Conservation (phyloP, 2,113 vertebrate genomes). For the Sprattus sprattus region DNA sequence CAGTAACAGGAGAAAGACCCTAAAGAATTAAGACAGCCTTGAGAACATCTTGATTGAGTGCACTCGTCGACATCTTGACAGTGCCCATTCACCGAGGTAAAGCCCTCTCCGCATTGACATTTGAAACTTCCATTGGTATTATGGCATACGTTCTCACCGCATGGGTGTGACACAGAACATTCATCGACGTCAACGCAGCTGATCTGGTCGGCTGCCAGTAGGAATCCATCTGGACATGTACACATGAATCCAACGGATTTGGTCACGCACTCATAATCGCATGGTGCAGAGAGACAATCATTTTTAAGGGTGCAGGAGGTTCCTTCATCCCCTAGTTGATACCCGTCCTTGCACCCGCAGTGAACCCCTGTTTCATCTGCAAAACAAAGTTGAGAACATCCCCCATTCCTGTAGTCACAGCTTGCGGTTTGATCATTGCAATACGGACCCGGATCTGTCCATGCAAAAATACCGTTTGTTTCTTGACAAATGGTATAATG, state of each 20-base stretch:
- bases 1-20: constrained; percentile 71
- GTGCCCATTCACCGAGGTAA: constrained; percentile 40
- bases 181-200: constrained; percentile 67
- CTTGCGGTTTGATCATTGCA: constrained; percentile 44
- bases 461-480: constrained; percentile 30
- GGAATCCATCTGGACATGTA: constrained; percentile 61
- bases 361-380: constrained; percentile 20
- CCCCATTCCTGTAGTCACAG: constrained; percentile 60
- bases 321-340: constrained; percentile 53
- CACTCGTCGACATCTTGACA: constrained; percentile 70
- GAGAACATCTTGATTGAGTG: constrained; percentile 47
- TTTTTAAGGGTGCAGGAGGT: constrained; percentile 52
- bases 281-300: constrained; percentile 52
- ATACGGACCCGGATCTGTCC: constrained; percentile 60
- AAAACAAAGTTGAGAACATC: constrained; percentile 63
- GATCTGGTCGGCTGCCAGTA: constrained; percentile 52
- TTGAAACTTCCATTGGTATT: constrained; percentile 60
- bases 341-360: constrained; percentile 64
- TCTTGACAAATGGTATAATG: constrained; percentile 10
- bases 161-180: constrained; percentile 51
- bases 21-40: constrained; percentile 58
- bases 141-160: constrained; percentile 52
- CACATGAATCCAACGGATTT: constrained; percentile 50
- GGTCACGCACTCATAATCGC: constrained; percentile 56
- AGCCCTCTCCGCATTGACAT: constrained; percentile 63